phyloP scores from a whole-genome alignment of 2,113 vertebrate species.

The Passer domesticus region DNA sequence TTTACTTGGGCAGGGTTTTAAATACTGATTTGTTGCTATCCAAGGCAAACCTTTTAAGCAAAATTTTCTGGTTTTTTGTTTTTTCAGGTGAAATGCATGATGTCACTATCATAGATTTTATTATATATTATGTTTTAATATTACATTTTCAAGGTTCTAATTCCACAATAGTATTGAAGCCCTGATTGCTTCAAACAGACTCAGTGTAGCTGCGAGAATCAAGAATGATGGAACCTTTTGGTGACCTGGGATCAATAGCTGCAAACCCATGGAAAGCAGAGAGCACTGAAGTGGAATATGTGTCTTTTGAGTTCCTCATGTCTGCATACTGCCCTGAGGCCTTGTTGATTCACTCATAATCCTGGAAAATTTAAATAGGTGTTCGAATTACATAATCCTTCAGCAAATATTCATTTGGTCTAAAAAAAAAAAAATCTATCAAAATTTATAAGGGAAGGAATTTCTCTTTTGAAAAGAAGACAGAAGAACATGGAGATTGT shows the following conservation, averaged over 20 bases:
- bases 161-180: background rate
- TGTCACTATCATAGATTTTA: background rate
- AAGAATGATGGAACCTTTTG: background rate
- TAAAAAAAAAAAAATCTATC: background rate
- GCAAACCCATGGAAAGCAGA: background rate
- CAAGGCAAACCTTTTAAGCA: background rate
- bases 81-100: background rate
- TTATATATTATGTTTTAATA: background rate
- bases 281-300: background rate
- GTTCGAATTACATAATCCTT: background rate
- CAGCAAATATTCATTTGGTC: background rate
- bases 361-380: background rate
- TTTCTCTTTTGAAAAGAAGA: background rate
- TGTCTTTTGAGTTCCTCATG: background rate
- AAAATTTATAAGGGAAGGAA: background rate
- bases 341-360: background rate
- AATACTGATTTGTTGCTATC: background rate
- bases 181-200: background rate
- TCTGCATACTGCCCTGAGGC: background rate
- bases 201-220: background rate
- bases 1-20: background rate
- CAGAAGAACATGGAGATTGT: background rate
- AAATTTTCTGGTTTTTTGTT: background rate
- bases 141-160: background rate
- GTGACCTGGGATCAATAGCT: slow-evolving; percentile 5